Evolutionary conservation across 2,113 vertebrate genomes (phyloP), one percentile per base, ranked within the genome.

Genomic region (Pelvicachromis taeniatus): DNA sequence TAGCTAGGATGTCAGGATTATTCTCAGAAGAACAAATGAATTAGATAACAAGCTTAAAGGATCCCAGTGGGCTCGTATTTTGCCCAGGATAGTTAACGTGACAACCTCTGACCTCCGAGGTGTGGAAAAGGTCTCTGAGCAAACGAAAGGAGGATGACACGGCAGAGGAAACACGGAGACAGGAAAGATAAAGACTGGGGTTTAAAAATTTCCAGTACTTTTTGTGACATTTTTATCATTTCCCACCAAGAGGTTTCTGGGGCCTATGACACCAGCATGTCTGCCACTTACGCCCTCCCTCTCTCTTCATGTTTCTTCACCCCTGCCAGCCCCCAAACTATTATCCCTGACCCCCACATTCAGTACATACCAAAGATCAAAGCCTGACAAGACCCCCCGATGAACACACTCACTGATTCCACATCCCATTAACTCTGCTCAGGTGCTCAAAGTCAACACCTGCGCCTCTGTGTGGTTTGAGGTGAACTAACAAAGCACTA

Each of bases 281-380:
- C 56, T 10, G n/a, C 40, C 77, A 29, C 42, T 70, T 42, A 55
- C 42, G 40, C 45, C 35, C 65, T 38, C 38, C 70, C 14, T 73
- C 70, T 73, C 52, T 52, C 87, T 84, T 87, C 85, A 90, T 88
- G 87, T 92, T 85, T 89, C 85, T 73, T 92, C 87, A 89, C 56
- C 91, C 48, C 82, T 84, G 84, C 26, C 88, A 90, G 84, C 81
- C 87, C 77, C 81, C 78, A 80, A 68, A 94, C 92, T 92, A 91
- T 93, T 94, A 94, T 89, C 88, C 52, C 89, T 90, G 89, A 94
- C 94, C 92, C 90, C 82, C 38, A 92, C 89, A 91, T 94, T 94
- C 89, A 92, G 78, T 78, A 88, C 92, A 94, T 93, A 93, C 92
- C 93, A 90, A 85, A 91, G 94, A 95, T 95, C 90, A 95, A 93